Evolutionary conservation across 2,113 vertebrate genomes (phyloP).

Genomic region (Tympanuchus pallidicinctus): DNA sequence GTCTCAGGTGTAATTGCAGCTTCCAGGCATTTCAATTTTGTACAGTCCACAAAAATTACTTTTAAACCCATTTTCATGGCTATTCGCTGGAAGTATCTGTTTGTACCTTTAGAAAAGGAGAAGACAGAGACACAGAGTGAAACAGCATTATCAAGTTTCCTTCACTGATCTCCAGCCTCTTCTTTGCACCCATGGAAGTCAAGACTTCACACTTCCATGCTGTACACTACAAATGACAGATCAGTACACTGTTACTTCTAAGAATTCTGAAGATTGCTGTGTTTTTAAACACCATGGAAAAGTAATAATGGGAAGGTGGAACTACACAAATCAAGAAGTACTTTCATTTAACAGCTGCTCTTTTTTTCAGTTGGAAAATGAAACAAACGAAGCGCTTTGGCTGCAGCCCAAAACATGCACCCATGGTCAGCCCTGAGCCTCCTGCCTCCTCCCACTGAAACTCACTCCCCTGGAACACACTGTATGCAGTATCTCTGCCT

Average conservation of each 20-base stretch:
- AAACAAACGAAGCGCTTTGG: background rate
- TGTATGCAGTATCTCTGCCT: background rate
- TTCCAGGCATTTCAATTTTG: conserved; percentile 80
- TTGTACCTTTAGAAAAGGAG: conserved; percentile 82
- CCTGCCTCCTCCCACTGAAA: background rate
- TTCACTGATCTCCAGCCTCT: background rate
- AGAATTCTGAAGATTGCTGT: background rate
- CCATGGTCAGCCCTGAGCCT: background rate
- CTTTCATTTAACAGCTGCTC: background rate
- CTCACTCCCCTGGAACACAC: background rate
- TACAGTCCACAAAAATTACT: conserved; percentile 86
- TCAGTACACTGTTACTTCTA: background rate
- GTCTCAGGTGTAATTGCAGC: conserved; percentile 88
- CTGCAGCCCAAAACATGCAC: background rate
- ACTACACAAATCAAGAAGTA: background rate
- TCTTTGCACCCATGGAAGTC: accelerated
- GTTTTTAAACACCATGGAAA: background rate
- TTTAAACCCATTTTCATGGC: conserved; percentile 82
- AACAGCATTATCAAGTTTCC: background rate
- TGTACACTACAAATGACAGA: background rate
- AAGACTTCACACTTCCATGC: background rate
- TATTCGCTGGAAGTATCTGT: conserved; percentile 86
- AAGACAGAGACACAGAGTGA: background rate
- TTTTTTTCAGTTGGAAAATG: background rate
- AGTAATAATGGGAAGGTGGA: background rate